Evolutionary conservation across 2,113 vertebrate species (phyloP).

Genomic region (Eonycteris spelaea): DNA sequence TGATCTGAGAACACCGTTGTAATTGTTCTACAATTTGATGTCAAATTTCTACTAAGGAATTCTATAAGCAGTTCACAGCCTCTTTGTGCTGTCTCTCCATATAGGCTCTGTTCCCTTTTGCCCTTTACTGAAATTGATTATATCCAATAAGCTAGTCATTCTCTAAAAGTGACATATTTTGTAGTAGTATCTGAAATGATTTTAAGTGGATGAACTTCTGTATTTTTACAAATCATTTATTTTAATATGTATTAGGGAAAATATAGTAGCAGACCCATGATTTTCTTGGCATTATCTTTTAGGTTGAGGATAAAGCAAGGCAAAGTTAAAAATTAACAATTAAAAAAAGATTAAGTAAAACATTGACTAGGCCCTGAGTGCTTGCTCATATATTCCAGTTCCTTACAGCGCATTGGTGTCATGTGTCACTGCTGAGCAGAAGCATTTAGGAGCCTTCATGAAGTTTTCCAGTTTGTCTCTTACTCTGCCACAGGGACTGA

Average conservation of each 20-base stretch:
- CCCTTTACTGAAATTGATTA: background rate
- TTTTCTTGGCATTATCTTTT: background rate
- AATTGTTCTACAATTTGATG: background rate
- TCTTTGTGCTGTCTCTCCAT: background rate
- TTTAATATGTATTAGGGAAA: background rate
- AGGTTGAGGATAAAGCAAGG: background rate
- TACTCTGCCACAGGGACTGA: background rate
- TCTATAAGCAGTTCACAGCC: background rate
- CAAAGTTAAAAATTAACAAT: background rate
- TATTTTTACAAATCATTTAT: background rate
- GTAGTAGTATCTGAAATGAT: background rate
- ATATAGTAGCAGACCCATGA: background rate
- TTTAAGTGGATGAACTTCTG: background rate
- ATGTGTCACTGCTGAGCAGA: background rate
- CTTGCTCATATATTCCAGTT: background rate
- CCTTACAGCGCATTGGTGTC: accelerated
- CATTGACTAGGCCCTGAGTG: background rate
- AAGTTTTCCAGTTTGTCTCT: background rate
- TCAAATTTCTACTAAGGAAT: background rate
- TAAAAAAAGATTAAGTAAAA: background rate
- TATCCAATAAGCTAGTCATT: background rate
- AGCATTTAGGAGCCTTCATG: background rate
- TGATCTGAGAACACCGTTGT: background rate
- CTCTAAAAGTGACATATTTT: background rate
- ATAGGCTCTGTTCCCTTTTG: no score